Evolutionary conservation across 2,888 invertebrate species (phyloP), one percentile per base, ranked within the genome.

Genomic region (Hemaris fuciformis): DNA sequence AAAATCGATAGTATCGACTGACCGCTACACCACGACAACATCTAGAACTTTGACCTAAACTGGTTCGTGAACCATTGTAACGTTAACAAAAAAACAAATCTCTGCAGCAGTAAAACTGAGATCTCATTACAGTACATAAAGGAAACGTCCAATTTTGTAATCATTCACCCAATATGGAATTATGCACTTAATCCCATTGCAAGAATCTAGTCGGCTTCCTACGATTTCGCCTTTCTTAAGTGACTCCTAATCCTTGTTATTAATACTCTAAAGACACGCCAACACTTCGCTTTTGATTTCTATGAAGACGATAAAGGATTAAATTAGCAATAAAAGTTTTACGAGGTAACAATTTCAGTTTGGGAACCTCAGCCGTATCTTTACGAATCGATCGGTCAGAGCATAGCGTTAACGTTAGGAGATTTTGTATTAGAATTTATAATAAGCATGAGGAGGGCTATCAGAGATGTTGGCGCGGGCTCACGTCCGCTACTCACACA

Each of bases 111-210:
- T 74, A 76, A 75, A 70, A 68, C 74, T 66, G 64, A 71, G 69
- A 78, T 71, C 75, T 74, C 68, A 81, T 79, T 80, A 80, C 76
- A 75, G 66, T 83, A 80, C 75, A 75, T 66, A 83, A 81, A 86
- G 75, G n/a, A n/a, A n/a, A n/a, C 80, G 66, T 56, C 65, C 74
- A 79, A 80, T 83, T 84, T 76, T 68, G 76, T 83, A 79, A 84
- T 77, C 79, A 79, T 79, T 78, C 74, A 79, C 70, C 81, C 79
- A 84, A 84, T 83, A 87, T 78, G 69, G 81, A 83, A 87, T 87
- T 85, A 86, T 63, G 62, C 56, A 62, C 69, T 63, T 80, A 84
- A 85, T 82, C 80, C 76, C 61, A 73, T 70, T 72, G 68, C 68
- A 65, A 70, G 71, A 69, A 71, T 66, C 70, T 67, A 72, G 67